These are phyloP conservation scores for Ophion ellenae DNA, from an alignment of 2,888 invertebrate species.

Conservation along the genomic window DNA sequence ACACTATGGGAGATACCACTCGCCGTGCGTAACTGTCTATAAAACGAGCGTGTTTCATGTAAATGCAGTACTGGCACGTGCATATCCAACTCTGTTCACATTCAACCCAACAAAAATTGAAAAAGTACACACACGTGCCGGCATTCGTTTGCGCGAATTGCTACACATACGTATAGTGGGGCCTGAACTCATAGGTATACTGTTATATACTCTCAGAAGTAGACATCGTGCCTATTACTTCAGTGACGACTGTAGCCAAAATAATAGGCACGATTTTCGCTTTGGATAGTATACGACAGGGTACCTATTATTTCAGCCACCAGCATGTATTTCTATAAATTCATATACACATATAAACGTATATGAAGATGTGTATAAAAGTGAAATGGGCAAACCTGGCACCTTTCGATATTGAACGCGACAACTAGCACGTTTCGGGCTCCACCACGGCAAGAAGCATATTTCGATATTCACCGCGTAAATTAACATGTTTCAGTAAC, in stretches of 20 bases:
- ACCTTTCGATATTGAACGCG: too few species aligned
- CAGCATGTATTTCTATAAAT: not conserved
- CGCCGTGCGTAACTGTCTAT: conserved; percentile 17
- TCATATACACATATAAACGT: not conserved
- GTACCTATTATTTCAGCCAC: not conserved
- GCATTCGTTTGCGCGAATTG: not conserved
- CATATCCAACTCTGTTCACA: conserved; percentile 16
- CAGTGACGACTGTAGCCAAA: too few species aligned
- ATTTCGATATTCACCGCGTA: too few species aligned
- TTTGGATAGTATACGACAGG: not conserved
- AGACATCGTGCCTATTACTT: too few species aligned
- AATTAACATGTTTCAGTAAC: too few species aligned
- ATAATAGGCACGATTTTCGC: too few species aligned
- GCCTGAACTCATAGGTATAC: not conserved
- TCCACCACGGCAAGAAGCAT: too few species aligned
- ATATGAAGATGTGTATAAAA: too few species aligned
- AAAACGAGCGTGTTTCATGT: conserved; percentile 5
- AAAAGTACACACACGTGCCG: not conserved
- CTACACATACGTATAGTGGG: not conserved
- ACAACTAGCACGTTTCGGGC: too few species aligned
- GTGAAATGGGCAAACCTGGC: too few species aligned
- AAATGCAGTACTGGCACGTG: conserved; percentile 27
- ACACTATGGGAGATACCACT: conserved; percentile 27
- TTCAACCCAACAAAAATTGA: conserved; percentile 7
- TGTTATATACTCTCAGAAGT: not conserved